These are phyloP conservation scores for Sylvilagus bachmani DNA, from an alignment of 2,113 vertebrate species.

Conservation along the genomic window DNA sequence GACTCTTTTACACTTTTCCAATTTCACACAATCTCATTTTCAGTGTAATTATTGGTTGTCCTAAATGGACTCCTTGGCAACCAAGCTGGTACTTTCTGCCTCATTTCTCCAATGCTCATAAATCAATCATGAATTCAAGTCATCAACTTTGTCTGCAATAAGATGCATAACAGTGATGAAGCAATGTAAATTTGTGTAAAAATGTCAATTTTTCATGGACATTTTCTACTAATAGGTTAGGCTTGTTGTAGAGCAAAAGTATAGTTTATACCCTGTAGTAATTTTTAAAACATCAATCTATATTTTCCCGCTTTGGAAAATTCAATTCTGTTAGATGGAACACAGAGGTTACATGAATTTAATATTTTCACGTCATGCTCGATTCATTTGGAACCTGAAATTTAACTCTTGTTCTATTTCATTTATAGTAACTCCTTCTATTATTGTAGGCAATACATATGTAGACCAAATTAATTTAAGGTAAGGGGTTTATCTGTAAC, in stretches of 20 bases:
- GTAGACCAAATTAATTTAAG: neutral
- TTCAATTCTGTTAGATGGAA: constrained; percentile 10
- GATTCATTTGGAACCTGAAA: neutral
- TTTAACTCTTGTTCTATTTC: neutral
- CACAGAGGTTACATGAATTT: constrained; percentile 34
- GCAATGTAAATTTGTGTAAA: constrained; percentile 41
- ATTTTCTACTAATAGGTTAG: constrained; percentile 58
- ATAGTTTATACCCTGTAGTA: neutral
- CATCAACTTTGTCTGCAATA: constrained; percentile 7
- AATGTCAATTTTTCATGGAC: constrained; percentile 13
- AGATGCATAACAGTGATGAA: constrained; percentile 40
- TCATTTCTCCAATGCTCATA: constrained; percentile 28
- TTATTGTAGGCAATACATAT: neutral
- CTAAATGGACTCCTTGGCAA: constrained; percentile 62
- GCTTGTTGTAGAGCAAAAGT: neutral
- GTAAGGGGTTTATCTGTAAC: neutral
- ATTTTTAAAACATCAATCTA: constrained; percentile 55
- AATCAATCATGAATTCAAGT: constrained; percentile 72
- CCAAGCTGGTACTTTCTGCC: neutral
- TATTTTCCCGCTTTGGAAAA: constrained; percentile 29
- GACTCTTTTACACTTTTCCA: constrained; percentile 52
- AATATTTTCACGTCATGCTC: neutral
- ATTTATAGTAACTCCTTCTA: neutral
- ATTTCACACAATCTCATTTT: constrained; percentile 63
- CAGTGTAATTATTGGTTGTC: constrained; percentile 58